phyloP scores from a whole-genome alignment of 2,888 invertebrate species.

The Drosophila stalkeri region DNA sequence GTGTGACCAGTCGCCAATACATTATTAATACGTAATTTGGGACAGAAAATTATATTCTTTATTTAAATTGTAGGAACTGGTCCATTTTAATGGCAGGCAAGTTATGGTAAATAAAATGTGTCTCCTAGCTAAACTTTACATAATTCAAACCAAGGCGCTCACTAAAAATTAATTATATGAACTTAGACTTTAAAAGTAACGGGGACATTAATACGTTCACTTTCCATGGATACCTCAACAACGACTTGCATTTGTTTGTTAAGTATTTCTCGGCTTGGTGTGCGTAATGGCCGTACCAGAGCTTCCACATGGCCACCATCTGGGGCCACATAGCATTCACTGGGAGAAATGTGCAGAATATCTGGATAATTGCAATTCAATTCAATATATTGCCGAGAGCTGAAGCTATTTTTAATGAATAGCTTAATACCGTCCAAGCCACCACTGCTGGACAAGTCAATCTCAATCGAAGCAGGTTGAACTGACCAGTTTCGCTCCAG shows the following conservation, averaged over 20 bases:
- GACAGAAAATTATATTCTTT: not conserved
- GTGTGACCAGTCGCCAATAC: not conserved
- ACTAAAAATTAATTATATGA: constrained; percentile 5
- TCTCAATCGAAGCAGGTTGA: constrained; percentile 67
- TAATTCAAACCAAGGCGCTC: not conserved
- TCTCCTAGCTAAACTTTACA: constrained; percentile 16
- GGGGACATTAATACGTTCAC: constrained; percentile 82
- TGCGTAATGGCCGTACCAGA: constrained; percentile 51
- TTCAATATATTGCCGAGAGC: constrained; percentile 79
- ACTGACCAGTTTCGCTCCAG: constrained; percentile 77
- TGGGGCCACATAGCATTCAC: constrained; percentile 74
- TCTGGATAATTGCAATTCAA: constrained; percentile 74
- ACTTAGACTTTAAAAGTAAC: constrained; percentile 67
- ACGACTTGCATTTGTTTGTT: constrained; percentile 54
- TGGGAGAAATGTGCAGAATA: constrained; percentile 76
- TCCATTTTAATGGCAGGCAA: not conserved
- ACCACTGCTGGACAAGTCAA: constrained; percentile 45
- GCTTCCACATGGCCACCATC: constrained; percentile 76
- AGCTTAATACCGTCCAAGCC: constrained; percentile 41
- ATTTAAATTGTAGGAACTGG: not conserved
- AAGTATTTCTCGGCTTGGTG: constrained; percentile 38
- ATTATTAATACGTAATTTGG: not conserved
- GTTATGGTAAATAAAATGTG: constrained; percentile 11
- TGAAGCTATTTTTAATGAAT: constrained; percentile 70
- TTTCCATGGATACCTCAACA: constrained; percentile 81